A percentile compares a stretch with the other conserved stretches of the same genome.
Evolutionary conservation across 35 echinoderm and acorn worm genomes (phyloP).

Genomic region (Ptychodera flava): DNA sequence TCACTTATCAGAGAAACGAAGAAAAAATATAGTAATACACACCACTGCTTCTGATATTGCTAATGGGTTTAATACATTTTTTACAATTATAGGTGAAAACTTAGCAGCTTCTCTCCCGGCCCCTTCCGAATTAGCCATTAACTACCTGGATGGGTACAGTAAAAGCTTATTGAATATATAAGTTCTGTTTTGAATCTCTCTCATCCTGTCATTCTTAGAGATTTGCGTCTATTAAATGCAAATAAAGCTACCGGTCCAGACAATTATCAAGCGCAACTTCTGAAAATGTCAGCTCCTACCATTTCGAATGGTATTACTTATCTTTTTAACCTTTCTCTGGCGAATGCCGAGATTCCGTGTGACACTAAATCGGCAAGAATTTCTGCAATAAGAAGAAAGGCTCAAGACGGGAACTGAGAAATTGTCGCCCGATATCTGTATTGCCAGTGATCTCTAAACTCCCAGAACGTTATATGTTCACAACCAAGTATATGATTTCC

Average conservation of each 20-base stretch:
- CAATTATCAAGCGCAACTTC: background rate
- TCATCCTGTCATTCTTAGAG: background rate
- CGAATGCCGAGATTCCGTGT: background rate
- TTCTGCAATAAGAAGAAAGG: too few species aligned
- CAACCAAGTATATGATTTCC: too few species aligned
- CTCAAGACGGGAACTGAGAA: too few species aligned
- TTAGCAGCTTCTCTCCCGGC: background rate
- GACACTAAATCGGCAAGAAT: too few species aligned
- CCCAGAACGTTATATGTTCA: too few species aligned
- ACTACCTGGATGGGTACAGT: background rate
- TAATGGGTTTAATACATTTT: background rate
- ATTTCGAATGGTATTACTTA: background rate
- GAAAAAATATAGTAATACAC: background rate
- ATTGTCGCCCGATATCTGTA: too few species aligned
- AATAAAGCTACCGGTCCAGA: background rate
- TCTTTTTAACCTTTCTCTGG: background rate
- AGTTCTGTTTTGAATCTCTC: background rate
- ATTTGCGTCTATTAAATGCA: background rate
- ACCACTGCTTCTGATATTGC: background rate
- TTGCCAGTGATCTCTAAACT: too few species aligned
- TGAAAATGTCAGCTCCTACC: background rate
- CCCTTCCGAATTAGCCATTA: background rate
- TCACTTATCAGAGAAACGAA: background rate
- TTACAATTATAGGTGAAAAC: background rate
- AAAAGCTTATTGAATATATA: background rate